Percentiles rank a stretch among this genome's conserved stretches.
Conservation (phyloP, 2,888 invertebrate species). For the Minunthozetes semirufus region DNA sequence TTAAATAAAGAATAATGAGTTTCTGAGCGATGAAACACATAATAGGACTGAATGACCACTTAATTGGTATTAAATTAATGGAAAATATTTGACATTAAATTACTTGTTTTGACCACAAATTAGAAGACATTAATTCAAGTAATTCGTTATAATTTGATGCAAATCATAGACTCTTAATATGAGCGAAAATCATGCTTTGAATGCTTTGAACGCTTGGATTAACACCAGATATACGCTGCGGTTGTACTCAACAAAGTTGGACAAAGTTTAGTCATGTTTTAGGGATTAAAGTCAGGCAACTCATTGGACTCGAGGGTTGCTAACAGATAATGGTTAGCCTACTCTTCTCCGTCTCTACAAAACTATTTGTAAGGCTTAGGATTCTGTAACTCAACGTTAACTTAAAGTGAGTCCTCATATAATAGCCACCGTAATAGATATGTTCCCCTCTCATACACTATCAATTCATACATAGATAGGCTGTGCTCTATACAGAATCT, state of each 20-base stretch:
- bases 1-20: background rate
- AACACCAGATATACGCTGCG: slow-evolving; percentile 9
- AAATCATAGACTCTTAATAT: background rate
- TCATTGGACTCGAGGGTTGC: slow-evolving; percentile 7
- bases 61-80: background rate
- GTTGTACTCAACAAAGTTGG: slow-evolving; percentile 8
- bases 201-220: slow-evolving; percentile 11
- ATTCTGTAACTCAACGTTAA: slow-evolving; percentile 4
- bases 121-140: background rate
- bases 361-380: background rate
- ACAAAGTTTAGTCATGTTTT: slow-evolving; percentile 28
- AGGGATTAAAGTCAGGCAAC: slow-evolving; percentile 27
- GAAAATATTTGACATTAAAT: background rate
- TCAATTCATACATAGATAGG: background rate
- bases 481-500: background rate
- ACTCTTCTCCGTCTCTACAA: background rate
- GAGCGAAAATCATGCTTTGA: slow-evolving; percentile 9
- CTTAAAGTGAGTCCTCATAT: slow-evolving; percentile 13
- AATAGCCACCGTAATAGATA: slow-evolving; percentile 11
- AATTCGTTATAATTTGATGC: background rate
- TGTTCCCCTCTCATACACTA: background rate
- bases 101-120: background rate
- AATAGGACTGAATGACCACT: background rate
- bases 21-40: background rate
- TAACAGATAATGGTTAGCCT: slow-evolving; percentile 2